Evolutionary conservation across 2,113 vertebrate genomes (phyloP).

Genomic region (Canis aureus): DNA sequence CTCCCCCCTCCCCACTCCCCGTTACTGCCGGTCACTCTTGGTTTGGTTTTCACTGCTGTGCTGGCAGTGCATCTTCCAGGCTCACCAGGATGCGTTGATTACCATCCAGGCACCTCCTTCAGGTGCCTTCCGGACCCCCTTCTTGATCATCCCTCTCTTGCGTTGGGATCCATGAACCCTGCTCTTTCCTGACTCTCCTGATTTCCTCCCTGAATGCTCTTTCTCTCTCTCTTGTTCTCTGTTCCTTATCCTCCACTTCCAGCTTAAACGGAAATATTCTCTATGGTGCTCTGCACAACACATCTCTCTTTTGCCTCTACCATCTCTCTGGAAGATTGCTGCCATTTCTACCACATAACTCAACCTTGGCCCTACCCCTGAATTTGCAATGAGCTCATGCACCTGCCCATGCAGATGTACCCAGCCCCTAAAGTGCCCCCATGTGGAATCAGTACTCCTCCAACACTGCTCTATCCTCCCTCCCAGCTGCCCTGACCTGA

Average conservation of each 20-base stretch:
- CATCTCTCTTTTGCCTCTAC: neutral
- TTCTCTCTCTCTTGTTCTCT: neutral
- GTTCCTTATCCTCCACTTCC: neutral
- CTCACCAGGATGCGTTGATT: neutral
- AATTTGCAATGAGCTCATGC: neutral
- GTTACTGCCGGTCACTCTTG: no score
- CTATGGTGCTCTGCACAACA: neutral
- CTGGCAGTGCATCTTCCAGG: neutral
- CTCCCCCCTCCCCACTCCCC: no score
- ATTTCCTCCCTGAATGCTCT: neutral
- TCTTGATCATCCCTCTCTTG: neutral
- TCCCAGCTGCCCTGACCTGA: neutral
- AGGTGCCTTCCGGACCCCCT: neutral
- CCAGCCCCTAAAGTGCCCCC: neutral
- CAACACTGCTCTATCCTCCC: neutral
- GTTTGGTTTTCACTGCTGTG: neutral
- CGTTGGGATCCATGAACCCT: neutral
- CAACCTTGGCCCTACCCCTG: neutral
- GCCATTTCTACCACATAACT: neutral
- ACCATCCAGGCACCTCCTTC: neutral
- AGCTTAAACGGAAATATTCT: neutral
- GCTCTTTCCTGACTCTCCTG: neutral
- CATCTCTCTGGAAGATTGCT: neutral
- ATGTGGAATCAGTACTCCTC: accelerated
- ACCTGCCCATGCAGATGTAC: neutral